Evolutionary conservation across 2,888 invertebrate species (phyloP), one percentile per base, ranked within the genome.

Genomic region (Epistrophe grossulariae): DNA sequence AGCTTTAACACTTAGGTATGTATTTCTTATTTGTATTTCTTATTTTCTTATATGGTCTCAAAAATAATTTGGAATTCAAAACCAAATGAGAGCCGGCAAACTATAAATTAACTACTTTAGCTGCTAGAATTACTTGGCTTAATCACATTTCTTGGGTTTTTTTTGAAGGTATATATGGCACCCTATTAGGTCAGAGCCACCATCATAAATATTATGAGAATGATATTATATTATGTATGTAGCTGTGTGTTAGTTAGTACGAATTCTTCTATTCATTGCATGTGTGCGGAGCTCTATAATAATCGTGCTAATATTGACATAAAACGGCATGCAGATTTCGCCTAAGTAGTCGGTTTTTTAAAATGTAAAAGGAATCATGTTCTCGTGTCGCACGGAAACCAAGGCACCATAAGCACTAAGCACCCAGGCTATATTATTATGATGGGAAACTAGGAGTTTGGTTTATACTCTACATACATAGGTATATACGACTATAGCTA

Each of bases 291-390:
- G 43, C 48, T 76, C 70, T 76, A 76, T 71, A 79, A 70, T 84
- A 79, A 84, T 76, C 70, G 64, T 77, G 84, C 84, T 84, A 84
- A 81, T 84, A 84, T 84, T 84, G 84, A 84, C 81, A 84, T 81
- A 81, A 84, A 66, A 73, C 76, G 77, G 66, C 72, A 80, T 80
- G 71, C 40, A 84, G 77, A 77, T 72, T 81, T 80, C 24, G 68
- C 59, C 35, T 68, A 45, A 80, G 71, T 57, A 71, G 79, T 60
- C 76, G 77, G 60, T 77, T 77, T 77, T 77, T 40, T 31, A 35
- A 71, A 77, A 77, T 81, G 52, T 55, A 60, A 84, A 81, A 73
- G 72, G 31, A 73, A 62, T 72, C 59, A 68, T 60, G 55, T 72
- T 45, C 59, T 45, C 50, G 77, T 38, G 71, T 28, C 17, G 80